Evolutionary conservation across 1,140 invertebrate genomes (phyloP).

Genomic region (Octopus sinensis): DNA sequence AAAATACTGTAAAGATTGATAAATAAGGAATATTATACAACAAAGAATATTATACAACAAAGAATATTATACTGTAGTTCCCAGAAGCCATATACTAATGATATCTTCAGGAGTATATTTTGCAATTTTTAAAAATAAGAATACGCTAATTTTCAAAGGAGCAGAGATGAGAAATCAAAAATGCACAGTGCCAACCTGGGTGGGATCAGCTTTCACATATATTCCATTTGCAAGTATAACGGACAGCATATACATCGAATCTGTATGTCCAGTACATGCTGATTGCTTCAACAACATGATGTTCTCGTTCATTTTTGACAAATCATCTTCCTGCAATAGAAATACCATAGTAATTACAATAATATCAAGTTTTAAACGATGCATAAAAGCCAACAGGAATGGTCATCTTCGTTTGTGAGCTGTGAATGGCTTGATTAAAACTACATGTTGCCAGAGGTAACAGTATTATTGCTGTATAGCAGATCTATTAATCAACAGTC

Average conservation of each 20-base stretch:
- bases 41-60: background rate
- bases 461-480: too few species aligned
- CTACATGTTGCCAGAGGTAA: too few species aligned
- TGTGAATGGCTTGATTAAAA: too few species aligned
- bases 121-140: background rate
- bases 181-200: conserved; percentile 33
- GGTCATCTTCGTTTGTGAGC: too few species aligned
- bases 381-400: too few species aligned
- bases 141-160: background rate
- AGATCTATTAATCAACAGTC: too few species aligned
- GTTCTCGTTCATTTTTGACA: background rate
- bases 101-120: background rate
- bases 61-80: background rate
- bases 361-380: too few species aligned
- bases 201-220: conserved; percentile 34
- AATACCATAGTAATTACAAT: too few species aligned
- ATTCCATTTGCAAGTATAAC: conserved; percentile 48
- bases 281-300: conserved; percentile 33
- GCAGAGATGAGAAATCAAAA: background rate
- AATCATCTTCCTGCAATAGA: background rate
- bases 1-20: background rate
- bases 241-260: conserved; percentile 47
- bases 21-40: background rate
- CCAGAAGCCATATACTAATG: background rate
- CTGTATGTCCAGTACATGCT: conserved; percentile 41